Base-by-base conservation (phyloP, 2,113 vertebrate species). In the Bos javanicus region DNA sequence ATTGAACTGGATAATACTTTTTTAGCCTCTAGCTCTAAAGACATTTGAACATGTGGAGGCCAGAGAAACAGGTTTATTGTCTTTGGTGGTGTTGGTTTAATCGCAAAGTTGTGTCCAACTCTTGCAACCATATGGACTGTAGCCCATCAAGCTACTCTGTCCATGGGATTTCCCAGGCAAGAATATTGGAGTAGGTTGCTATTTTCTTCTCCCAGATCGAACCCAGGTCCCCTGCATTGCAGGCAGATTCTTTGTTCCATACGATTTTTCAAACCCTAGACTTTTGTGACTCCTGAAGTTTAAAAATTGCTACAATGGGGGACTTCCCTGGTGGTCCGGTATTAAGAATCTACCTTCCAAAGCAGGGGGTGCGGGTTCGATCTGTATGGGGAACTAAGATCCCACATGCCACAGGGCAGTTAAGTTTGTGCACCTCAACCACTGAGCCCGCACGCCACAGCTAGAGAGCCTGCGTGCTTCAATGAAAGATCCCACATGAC, bases 361-460 rank as follows among this genome's bases (percentile, higher is more conserved):
- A 43, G 23, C 71, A 43, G 39, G 11, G 36, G 39, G 21, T 43
- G 36, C 14, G 23, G 6, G 23, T 76, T 76, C 0, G 6, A 43
- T 76, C 39, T 43, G 21, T 76, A 23, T 76, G 39, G 23, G 36
- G 23, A 76, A 76, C 71, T 76, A 76, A 76, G 71, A 76, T 43
- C 23, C 23, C 36, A 26, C 36, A 26, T 76, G 71, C 71, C 71
- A 7, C 71, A 7, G 71, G 39, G 12, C 71, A 43, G 71, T 43
- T 43, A 43, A 76, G 23, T 7, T 23, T 76, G 71, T 43, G 23
- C 25, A 6, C 23, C 3, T 13, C 36, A 76, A 26, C 39, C 26
- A 43, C 7, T 3, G 71, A 7, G 71, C n/a, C 11, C 0, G 0
- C 33, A 36, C 0, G 2, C 21, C 71, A 26, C 71, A 74, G 3